Percentiles rank a stretch among this genome's conserved stretches.
Conservation (phyloP, 2,797 vertebrate genomes). For the Vespertilio murinus region DNA sequence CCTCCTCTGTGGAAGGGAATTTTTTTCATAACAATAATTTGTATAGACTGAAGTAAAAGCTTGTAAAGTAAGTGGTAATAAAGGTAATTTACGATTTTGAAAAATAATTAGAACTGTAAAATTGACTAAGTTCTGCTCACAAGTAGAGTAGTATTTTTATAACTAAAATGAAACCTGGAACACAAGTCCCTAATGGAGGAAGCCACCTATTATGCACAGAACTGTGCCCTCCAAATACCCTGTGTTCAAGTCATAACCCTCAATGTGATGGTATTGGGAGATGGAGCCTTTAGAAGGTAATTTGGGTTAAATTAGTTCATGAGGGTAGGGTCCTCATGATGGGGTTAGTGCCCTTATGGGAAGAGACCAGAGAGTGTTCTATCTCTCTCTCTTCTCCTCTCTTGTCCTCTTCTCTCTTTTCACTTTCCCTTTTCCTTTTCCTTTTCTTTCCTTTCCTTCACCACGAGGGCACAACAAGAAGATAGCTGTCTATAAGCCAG, state of each 20-base stretch:
- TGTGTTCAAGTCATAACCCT: neutral
- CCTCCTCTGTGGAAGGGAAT: neutral
- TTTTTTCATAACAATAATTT: neutral
- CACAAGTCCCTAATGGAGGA: neutral
- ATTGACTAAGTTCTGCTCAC: neutral
- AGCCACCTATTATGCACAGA: neutral
- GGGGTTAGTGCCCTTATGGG: neutral
- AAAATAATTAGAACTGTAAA: neutral
- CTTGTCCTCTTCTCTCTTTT: neutral
- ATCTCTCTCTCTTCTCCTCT: neutral
- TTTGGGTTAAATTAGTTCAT: neutral
- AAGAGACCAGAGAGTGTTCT: neutral
- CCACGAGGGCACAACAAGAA: neutral
- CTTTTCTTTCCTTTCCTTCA: neutral
- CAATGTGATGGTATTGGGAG: neutral
- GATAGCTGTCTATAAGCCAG: neutral
- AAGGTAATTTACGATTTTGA: neutral
- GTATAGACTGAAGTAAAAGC: neutral
- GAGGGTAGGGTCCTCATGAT: neutral
- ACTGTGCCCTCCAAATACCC: neutral
- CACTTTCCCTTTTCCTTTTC: no score
- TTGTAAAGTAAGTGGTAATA: neutral
- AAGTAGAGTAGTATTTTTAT: neutral
- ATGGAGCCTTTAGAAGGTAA: neutral
- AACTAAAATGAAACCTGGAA: neutral